phyloP scores from a whole-genome alignment of 2,113 vertebrate genomes.

The Callocephalon fimbriatum region DNA sequence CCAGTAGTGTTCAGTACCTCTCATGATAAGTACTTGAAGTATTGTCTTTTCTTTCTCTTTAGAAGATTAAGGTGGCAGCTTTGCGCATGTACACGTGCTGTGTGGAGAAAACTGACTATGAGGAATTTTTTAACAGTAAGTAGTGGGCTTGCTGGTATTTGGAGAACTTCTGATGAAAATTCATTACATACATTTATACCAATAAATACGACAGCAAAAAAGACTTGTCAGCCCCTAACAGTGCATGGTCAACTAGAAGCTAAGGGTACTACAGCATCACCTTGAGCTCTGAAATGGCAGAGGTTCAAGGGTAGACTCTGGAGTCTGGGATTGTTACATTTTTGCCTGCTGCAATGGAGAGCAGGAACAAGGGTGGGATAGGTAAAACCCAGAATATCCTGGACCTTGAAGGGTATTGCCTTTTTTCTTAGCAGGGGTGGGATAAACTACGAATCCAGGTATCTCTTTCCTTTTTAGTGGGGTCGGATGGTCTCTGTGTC shows the following conservation, averaged over 20 bases:
- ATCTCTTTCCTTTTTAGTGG: neutral
- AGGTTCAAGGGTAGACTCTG: neutral
- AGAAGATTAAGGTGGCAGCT: conserved; percentile 98
- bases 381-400: neutral
- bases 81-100: conserved; percentile 98
- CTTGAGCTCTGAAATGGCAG: neutral
- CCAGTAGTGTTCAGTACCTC: neutral
- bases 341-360: neutral
- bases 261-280: neutral
- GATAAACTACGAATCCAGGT: neutral
- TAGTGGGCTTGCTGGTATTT: neutral
- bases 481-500: neutral
- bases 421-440: neutral
- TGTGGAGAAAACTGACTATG: conserved; percentile 94
- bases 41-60: conserved; percentile 57
- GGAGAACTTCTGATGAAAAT: neutral
- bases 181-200: neutral
- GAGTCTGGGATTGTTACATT: neutral
- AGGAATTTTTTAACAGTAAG: conserved; percentile 96
- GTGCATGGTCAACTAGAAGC: neutral
- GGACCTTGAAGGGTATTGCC: neutral
- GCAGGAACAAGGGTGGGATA: neutral
- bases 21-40: neutral
- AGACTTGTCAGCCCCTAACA: neutral
- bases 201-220: neutral